Evolutionary conservation across 2,888 invertebrate genomes (phyloP).

Genomic region (Oasisia sp.): DNA sequence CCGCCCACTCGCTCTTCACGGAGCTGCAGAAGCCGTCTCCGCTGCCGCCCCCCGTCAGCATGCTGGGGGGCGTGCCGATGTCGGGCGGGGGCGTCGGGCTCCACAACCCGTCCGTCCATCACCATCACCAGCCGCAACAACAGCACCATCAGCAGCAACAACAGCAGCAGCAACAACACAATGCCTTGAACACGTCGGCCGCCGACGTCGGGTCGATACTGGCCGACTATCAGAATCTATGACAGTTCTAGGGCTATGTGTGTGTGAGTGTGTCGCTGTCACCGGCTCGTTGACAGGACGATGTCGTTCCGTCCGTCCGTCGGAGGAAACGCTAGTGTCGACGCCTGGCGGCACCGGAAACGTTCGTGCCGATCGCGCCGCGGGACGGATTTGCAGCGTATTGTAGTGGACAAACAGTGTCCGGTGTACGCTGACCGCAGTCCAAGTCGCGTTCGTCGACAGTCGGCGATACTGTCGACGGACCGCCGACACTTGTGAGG

Average conservation of each 20-base stretch:
- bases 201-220: neutral
- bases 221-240: neutral
- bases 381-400: neutral
- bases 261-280: neutral
- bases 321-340: neutral
- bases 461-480: neutral
- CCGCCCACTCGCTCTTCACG: neutral
- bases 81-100: neutral
- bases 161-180: constrained; percentile 20
- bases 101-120: constrained; percentile 7
- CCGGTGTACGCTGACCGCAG: neutral
- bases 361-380: neutral
- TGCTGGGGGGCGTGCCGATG: neutral
- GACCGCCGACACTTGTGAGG: neutral
- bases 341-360: neutral
- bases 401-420: neutral
- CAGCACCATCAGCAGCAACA: constrained; percentile 17
- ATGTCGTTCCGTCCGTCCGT: neutral
- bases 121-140: constrained; percentile 19
- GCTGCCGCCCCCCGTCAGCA: constrained; percentile 8
- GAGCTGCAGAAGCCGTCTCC: constrained; percentile 18
- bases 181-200: constrained; percentile 14
- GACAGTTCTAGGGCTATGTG: constrained; percentile 17
- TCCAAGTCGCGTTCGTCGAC: neutral
- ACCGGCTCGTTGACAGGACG: neutral